Conservation (phyloP, 1,140 invertebrate genomes). For the Drosophila carrolli region DNA sequence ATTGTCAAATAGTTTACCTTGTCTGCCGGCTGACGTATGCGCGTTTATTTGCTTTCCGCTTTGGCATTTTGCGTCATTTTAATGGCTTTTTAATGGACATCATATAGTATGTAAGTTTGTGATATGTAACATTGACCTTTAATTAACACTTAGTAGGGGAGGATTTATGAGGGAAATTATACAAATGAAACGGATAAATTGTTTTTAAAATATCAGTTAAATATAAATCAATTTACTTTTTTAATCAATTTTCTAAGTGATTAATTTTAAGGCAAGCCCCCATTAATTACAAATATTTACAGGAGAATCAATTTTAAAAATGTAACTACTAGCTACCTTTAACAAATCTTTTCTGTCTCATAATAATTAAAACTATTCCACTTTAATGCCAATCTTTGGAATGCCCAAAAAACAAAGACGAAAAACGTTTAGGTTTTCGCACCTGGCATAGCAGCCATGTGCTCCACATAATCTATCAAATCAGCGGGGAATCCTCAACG, state of each 20-base stretch:
- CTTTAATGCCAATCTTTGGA: conserved; percentile 2
- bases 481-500: conserved; percentile 38
- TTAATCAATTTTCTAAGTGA: too few relatives aligned
- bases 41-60: conserved; percentile 24
- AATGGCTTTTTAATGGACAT: conserved; percentile 34
- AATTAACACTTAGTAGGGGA: conserved; percentile 6
- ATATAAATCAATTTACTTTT: too few relatives aligned
- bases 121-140: conserved; percentile 18
- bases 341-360: not conserved
- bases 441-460: conserved; percentile 10
- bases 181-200: too few relatives aligned
- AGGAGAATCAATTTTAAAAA: too few relatives aligned
- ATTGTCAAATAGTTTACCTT: conserved; percentile 17
- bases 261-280: too few relatives aligned
- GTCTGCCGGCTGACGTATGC: not conserved
- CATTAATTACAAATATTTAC: too few relatives aligned
- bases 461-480: conserved; percentile 27
- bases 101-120: not conserved
- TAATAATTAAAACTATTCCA: not conserved
- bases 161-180: conserved; percentile 11
- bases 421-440: conserved; percentile 3
- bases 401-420: not conserved
- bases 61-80: conserved; percentile 28
- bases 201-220: too few relatives aligned
- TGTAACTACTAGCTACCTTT: not conserved